These are phyloP conservation scores for Antennarius striatus DNA, from an alignment of 2,113 vertebrate genomes.

Conservation along the genomic window DNA sequence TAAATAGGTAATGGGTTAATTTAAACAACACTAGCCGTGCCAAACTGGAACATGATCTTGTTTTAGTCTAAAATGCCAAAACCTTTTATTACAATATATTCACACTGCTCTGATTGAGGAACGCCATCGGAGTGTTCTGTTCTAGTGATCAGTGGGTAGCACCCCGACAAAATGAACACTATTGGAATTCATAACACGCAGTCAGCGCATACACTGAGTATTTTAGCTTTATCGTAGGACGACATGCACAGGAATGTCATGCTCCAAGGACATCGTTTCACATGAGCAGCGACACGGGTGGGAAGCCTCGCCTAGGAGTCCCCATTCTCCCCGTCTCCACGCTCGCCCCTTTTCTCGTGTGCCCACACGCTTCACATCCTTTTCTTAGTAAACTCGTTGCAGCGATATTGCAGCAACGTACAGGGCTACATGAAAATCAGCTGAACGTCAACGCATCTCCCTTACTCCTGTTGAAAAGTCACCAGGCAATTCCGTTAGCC, in stretches of 20 bases:
- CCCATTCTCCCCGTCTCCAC: conserved; percentile 35
- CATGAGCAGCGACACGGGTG: conserved; percentile 63
- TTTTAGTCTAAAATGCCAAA: too few species aligned
- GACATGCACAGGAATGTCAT: conserved; percentile 62
- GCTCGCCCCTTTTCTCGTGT: conserved; percentile 54
- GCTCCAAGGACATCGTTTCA: conserved; percentile 69
- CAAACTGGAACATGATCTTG: too few species aligned
- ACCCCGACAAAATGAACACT: conserved; percentile 18
- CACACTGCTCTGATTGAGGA: conserved; percentile 3
- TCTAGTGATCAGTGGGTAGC: conserved; percentile 52
- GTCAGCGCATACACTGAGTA: conserved; percentile 7
- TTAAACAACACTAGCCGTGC: not conserved
- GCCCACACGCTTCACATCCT: conserved; percentile 57
- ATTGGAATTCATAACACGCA: conserved; percentile 28
- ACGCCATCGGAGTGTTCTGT: conserved; percentile 52
- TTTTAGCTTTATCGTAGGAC: conserved; percentile 17
- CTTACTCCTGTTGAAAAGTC: not conserved
- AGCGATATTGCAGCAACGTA: conserved; percentile 62
- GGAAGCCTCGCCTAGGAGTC: conserved; percentile 58
- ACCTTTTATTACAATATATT: conserved; percentile 2
- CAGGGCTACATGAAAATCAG: conserved; percentile 1
- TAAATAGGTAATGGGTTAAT: conserved; percentile 4
- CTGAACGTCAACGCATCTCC: conserved; percentile 23
- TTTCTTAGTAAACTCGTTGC: conserved; percentile 57
- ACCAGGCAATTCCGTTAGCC: conserved; percentile 12